Evolutionary conservation across 2,888 invertebrate species (phyloP).

Genomic region (Neocrepidodera transversa): DNA sequence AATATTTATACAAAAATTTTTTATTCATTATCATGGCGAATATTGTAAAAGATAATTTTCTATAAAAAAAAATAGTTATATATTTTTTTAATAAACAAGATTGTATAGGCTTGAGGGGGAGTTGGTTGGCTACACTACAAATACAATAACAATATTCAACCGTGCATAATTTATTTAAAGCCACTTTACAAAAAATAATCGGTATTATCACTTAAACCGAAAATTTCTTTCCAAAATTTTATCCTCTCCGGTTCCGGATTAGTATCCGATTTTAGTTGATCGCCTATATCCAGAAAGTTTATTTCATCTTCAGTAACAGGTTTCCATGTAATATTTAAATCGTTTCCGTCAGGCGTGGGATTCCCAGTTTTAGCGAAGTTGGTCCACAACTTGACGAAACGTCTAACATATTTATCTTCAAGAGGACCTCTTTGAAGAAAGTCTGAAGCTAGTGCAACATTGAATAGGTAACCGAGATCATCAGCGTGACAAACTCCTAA

Average conservation of each 20-base stretch:
- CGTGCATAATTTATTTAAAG: too few relatives aligned
- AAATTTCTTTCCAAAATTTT: conserved; percentile 46
- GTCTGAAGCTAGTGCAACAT: conserved; percentile 22
- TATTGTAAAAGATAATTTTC: too few relatives aligned
- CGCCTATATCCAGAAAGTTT: conserved; percentile 50
- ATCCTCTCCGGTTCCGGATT: conserved; percentile 49
- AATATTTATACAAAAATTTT: too few relatives aligned
- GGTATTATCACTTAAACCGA: background rate
- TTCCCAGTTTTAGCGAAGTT: conserved; percentile 49
- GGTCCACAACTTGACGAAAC: conserved; percentile 47
- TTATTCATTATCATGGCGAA: too few relatives aligned
- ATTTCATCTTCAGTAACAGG: conserved; percentile 35
- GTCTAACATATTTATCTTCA: conserved; percentile 37
- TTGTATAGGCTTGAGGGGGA: too few relatives aligned
- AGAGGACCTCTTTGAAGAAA: conserved; percentile 16
- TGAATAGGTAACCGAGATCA: conserved; percentile 46
- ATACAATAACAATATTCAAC: too few relatives aligned
- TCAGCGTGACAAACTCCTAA: conserved; percentile 47
- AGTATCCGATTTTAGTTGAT: conserved; percentile 38
- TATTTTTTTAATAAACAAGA: too few relatives aligned
- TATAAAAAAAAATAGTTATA: too few relatives aligned
- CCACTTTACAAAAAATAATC: conserved; percentile 9
- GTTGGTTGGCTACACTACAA: too few relatives aligned
- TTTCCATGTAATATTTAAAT: conserved; percentile 43
- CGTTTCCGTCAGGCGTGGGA: conserved; percentile 39